A percentile compares a stretch with the other conserved stretches of the same genome.
Conservation (phyloP, 2,888 invertebrate genomes). For the Macaria liturata region DNA sequence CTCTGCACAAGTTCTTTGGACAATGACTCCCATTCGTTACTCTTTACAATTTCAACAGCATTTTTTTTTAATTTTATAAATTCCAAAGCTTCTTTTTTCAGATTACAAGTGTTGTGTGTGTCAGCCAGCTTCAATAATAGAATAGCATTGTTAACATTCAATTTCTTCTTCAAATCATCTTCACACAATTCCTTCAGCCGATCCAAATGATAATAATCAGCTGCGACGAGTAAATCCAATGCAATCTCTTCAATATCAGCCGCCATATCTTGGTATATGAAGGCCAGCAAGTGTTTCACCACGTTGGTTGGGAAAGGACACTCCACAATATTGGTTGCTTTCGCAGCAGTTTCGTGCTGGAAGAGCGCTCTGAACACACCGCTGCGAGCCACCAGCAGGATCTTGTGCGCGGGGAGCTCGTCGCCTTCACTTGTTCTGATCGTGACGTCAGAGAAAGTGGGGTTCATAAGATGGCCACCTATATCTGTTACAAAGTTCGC, state of each 20-base stretch:
- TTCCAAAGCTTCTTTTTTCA: background rate
- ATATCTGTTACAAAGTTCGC: no score
- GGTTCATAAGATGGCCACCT: background rate
- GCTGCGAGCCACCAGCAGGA: background rate
- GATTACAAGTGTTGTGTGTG: no score
- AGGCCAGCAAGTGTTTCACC: background rate
- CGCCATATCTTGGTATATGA: background rate
- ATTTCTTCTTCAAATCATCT: background rate
- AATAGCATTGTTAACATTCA: background rate
- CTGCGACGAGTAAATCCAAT: background rate
- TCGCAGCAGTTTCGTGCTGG: background rate
- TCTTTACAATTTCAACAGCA: background rate
- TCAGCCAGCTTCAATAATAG: background rate
- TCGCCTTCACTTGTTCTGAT: background rate
- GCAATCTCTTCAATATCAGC: background rate
- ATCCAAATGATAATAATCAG: background rate
- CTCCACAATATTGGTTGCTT: background rate
- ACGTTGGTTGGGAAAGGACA: background rate
- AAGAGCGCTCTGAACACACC: background rate
- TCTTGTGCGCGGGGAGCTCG: background rate
- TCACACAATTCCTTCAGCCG: background rate
- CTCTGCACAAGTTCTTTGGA: no score
- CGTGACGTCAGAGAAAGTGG: background rate
- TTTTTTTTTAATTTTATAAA: no score
- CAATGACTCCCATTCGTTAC: no score